Conservation (phyloP, 92 coral and sea anemone genomes). For the Virgularia gustaviana region DNA sequence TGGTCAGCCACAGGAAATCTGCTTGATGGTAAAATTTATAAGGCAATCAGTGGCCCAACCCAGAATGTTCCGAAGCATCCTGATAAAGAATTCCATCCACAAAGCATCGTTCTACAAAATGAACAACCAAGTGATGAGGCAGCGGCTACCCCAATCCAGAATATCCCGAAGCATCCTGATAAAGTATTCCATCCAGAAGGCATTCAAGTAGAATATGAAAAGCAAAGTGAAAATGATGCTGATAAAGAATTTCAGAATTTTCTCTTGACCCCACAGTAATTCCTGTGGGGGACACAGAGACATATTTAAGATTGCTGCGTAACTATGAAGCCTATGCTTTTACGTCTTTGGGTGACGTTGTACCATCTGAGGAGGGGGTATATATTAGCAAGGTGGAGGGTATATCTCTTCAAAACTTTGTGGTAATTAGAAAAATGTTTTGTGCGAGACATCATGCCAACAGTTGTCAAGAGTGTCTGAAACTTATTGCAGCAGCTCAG, state of each 20-base stretch:
- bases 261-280: constrained; percentile 50
- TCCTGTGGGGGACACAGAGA: constrained; percentile 56
- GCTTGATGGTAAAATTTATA: too few relatives aligned
- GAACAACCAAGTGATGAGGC: background rate
- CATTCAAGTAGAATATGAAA: too few relatives aligned
- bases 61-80: constrained; percentile 1
- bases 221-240: too few relatives aligned
- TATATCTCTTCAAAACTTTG: constrained; percentile 38
- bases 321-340: constrained; percentile 34
- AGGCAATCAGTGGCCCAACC: too few relatives aligned
- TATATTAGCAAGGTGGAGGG: constrained; percentile 47
- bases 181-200: too few relatives aligned
- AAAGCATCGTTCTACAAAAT: background rate
- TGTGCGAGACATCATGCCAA: constrained; percentile 46
- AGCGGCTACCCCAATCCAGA: background rate
- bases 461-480: constrained; percentile 37
- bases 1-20: too few relatives aligned
- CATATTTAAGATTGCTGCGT: constrained; percentile 8
- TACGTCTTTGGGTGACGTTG: constrained; percentile 29
- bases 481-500: constrained; percentile 45
- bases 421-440: constrained; percentile 31
- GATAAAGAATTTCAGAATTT: constrained; percentile 10
- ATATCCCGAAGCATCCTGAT: too few relatives aligned
- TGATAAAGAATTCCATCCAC: background rate
- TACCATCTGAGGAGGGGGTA: constrained; percentile 25